Percentiles rank a stretch among this genome's conserved stretches.
These are phyloP conservation scores for Lasioglossum baleicum DNA, from an alignment of 1,140 invertebrate species.

Conservation along the genomic window DNA sequence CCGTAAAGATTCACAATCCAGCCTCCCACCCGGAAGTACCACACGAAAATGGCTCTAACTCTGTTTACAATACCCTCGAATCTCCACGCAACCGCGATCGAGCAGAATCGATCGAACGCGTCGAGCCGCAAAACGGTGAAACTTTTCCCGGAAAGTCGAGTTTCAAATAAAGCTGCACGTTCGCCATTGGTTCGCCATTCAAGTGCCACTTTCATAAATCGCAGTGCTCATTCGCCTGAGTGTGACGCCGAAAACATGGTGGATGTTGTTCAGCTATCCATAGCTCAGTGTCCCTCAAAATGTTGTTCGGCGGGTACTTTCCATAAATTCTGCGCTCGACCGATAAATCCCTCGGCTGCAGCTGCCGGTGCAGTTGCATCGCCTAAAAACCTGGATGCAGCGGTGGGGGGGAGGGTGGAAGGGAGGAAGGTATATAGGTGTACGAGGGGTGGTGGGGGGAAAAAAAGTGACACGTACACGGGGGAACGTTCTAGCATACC, in stretches of 20 bases:
- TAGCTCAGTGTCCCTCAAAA: constrained; percentile 16
- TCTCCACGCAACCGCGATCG: not conserved
- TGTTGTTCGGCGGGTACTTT: constrained; percentile 6
- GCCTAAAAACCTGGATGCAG: not conserved
- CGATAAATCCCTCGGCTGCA: constrained; percentile 21
- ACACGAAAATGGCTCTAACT: not conserved
- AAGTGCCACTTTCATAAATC: constrained; percentile 36
- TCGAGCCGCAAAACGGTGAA: constrained; percentile 12
- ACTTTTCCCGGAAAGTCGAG: constrained; percentile 9
- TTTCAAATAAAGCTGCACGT: constrained; percentile 11
- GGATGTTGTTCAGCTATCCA: not conserved
- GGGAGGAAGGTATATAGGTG: not conserved
- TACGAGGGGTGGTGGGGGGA: too few relatives aligned
- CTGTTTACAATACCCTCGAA: not conserved
- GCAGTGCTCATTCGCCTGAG: not conserved
- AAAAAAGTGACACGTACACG: constrained; percentile 10
- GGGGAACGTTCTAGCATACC: constrained; percentile 20
- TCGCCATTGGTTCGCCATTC: too few relatives aligned
- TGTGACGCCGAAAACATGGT: constrained; percentile 15
- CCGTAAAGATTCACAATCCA: too few relatives aligned
- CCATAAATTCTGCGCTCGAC: constrained; percentile 7
- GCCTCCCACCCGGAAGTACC: too few relatives aligned
- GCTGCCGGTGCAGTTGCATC: not conserved
- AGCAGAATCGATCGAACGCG: not conserved
- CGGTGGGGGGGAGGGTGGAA: too few relatives aligned